Conservation (phyloP, 1,140 invertebrate species). For the Diplogasteroides magnus region DNA sequence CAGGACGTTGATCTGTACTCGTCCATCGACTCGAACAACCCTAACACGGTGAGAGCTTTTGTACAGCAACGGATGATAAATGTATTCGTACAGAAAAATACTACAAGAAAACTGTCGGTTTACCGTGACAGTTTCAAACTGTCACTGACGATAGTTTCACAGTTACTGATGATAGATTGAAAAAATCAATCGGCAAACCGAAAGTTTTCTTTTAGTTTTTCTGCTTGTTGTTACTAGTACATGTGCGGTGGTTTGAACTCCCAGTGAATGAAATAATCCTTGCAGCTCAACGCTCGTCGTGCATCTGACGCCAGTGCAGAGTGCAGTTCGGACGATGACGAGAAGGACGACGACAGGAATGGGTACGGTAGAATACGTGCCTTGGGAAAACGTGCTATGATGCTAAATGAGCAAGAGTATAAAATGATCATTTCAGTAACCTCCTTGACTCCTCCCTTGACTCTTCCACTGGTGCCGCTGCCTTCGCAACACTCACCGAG, state of each 20-base stretch:
- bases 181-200: too few species aligned
- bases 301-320: background rate
- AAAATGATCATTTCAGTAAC: constrained; percentile 20
- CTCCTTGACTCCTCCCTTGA: constrained; percentile 31
- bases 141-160: too few species aligned
- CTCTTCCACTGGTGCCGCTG: constrained; percentile 5
- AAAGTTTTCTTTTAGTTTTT: too few species aligned
- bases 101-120: too few species aligned
- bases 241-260: background rate
- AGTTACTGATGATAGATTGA: too few species aligned
- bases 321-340: background rate
- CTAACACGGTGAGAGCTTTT: background rate
- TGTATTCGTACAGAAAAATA: too few species aligned
- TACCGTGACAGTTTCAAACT: too few species aligned
- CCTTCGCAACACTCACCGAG: constrained; percentile 9
- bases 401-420: too few species aligned
- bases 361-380: constrained; percentile 1
- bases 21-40: background rate
- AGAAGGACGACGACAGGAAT: background rate
- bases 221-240: too few species aligned
- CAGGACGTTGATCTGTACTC: background rate
- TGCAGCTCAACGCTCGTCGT: background rate
- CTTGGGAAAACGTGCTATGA: too few species aligned
- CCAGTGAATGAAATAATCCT: background rate
- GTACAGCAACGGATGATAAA: too few species aligned